These are phyloP conservation scores for Semaprochilodus insignis DNA, from an alignment of 2,797 vertebrate genomes.

Conservation along the genomic window DNA sequence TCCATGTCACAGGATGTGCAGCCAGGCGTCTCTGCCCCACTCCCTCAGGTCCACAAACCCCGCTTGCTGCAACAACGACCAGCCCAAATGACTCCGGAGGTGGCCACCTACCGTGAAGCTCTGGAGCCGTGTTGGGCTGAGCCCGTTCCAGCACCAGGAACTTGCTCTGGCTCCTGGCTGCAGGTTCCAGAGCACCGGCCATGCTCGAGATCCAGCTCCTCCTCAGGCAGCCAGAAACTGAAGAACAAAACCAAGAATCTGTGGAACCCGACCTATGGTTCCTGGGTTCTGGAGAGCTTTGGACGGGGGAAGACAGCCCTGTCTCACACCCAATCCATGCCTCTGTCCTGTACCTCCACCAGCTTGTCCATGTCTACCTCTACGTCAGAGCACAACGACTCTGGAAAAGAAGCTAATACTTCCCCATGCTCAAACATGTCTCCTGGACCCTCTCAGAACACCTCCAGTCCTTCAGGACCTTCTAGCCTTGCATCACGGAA, in stretches of 20 bases:
- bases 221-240: constrained; percentile 80
- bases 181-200: constrained; percentile 72
- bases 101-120: constrained; percentile 72
- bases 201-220: constrained; percentile 76
- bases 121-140: constrained; percentile 78
- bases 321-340: constrained; percentile 81
- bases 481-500: constrained; percentile 63
- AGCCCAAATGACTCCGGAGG: constrained; percentile 77
- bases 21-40: constrained; percentile 63
- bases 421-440: constrained; percentile 64
- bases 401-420: constrained; percentile 71
- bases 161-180: constrained; percentile 69
- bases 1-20: constrained; percentile 72
- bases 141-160: constrained; percentile 64
- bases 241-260: constrained; percentile 93
- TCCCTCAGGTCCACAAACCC: constrained; percentile 74
- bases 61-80: constrained; percentile 71
- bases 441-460: constrained; percentile 72
- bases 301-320: constrained; percentile 76
- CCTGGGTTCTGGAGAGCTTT: constrained; percentile 88
- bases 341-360: constrained; percentile 68
- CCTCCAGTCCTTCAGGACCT: constrained; percentile 64
- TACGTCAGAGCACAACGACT: constrained; percentile 73
- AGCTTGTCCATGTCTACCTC: constrained; percentile 51
- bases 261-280: constrained; percentile 94